Evolutionary conservation across 2,113 vertebrate genomes (phyloP).

Genomic region (Calonectris borealis): DNA sequence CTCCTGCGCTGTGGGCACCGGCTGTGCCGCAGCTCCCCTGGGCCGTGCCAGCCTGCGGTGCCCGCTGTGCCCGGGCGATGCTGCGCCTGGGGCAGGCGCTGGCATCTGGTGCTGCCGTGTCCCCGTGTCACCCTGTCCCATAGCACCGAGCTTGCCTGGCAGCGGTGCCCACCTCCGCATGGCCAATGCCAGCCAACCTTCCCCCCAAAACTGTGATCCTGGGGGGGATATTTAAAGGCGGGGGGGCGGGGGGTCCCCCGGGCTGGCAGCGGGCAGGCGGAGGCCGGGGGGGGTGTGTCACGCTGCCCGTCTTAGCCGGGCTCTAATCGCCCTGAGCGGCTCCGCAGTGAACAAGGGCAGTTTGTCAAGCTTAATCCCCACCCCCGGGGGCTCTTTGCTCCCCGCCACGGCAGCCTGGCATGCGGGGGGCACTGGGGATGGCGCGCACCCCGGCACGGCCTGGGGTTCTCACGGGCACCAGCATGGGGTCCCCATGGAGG

Average conservation of each 20-base stretch:
- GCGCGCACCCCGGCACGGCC: fast-evolving
- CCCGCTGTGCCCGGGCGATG: fast-evolving
- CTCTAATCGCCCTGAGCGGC: slow-evolving; percentile 43
- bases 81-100: fast-evolving
- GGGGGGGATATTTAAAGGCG: not conserved
- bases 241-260: not conserved
- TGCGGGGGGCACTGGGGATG: not conserved
- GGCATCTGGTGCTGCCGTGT: not conserved
- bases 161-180: not conserved
- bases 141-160: not conserved
- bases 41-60: not conserved
- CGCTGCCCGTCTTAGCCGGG: slow-evolving; percentile 26
- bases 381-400: not conserved
- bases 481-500: not conserved
- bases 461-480: not conserved
- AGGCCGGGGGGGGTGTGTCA: not conserved
- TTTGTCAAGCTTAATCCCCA: slow-evolving; percentile 56
- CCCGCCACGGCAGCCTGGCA: not conserved
- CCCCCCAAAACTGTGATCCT: fast-evolving
- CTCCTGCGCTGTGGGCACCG: fast-evolving
- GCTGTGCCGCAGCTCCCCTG: not conserved
- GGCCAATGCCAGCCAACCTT: not conserved
- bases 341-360: slow-evolving; percentile 26
- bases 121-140: not conserved
- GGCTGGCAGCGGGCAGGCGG: not conserved